phyloP scores from a whole-genome alignment of 2,888 invertebrate genomes.

The Abrostola triplasia region DNA sequence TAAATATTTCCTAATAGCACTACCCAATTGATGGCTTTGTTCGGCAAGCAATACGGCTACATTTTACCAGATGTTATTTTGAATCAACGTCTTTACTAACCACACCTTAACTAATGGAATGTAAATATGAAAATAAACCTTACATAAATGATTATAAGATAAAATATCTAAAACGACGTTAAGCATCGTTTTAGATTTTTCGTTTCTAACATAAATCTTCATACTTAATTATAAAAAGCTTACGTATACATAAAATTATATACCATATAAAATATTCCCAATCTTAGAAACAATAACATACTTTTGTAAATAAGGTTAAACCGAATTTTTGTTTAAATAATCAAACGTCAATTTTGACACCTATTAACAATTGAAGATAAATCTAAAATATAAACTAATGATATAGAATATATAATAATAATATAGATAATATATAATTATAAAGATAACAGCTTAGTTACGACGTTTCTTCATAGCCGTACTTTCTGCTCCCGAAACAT shows the following conservation, averaged over 20 bases:
- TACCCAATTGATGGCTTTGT: background rate
- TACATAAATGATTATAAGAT: too few relatives aligned
- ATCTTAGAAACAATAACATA: conserved; percentile 18
- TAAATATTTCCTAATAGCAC: too few relatives aligned
- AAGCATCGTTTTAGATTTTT: too few relatives aligned
- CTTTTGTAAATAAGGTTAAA: background rate
- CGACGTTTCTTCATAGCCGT: conserved; percentile 33
- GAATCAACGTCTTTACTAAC: too few relatives aligned
- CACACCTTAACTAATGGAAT: too few relatives aligned
- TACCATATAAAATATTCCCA: too few relatives aligned
- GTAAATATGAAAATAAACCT: background rate
- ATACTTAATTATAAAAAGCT: too few relatives aligned
- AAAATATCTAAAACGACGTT: too few relatives aligned
- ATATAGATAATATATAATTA: conserved; percentile 9
- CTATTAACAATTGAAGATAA: conserved; percentile 15
- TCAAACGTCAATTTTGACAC: conserved; percentile 3
- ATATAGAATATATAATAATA: conserved; percentile 47
- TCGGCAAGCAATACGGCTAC: background rate
- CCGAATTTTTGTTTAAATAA: background rate
- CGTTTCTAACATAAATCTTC: too few relatives aligned
- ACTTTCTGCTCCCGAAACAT: conserved; percentile 23
- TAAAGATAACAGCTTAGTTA: conserved; percentile 20
- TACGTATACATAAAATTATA: too few relatives aligned
- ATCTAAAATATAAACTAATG: conserved; percentile 14
- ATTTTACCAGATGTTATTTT: background rate